Conservation (phyloP, 1,140 invertebrate species). For the Lordiphosa mommai region DNA sequence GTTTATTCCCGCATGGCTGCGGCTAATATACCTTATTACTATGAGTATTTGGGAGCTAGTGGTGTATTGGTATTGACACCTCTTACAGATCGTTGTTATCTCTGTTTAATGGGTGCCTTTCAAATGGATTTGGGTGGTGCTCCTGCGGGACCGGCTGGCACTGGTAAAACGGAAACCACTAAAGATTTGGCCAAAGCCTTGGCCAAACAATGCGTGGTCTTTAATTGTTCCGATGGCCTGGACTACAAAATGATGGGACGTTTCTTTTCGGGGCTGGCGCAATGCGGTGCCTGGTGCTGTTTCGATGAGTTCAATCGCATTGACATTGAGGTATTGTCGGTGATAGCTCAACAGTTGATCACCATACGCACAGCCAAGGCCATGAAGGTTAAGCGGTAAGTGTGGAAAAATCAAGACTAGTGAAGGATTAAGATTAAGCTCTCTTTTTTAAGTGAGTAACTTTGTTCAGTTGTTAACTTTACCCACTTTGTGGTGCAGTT, state of each 20-base stretch:
- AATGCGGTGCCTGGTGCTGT: slow-evolving; percentile 94
- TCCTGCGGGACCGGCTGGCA: slow-evolving; percentile 91
- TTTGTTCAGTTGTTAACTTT: slow-evolving; percentile 24
- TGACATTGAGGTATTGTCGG: slow-evolving; percentile 93
- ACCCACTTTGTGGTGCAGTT: too few relatives aligned
- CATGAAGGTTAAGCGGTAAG: slow-evolving; percentile 83
- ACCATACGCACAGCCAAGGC: slow-evolving; percentile 89
- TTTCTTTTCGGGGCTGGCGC: slow-evolving; percentile 92
- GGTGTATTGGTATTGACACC: slow-evolving; percentile 90
- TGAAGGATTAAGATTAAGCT: too few relatives aligned
- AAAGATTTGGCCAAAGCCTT: slow-evolving; percentile 94
- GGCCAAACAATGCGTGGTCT: slow-evolving; percentile 94
- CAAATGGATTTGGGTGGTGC: slow-evolving; percentile 92
- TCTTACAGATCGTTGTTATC: slow-evolving; percentile 90
- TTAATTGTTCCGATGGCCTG: slow-evolving; percentile 92
- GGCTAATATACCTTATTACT: slow-evolving; percentile 90
- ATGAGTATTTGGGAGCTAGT: slow-evolving; percentile 94
- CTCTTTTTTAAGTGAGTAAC: too few relatives aligned
- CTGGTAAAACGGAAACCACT: slow-evolving; percentile 96
- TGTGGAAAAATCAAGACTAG: slow-evolving; percentile 23
- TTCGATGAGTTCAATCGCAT: slow-evolving; percentile 96
- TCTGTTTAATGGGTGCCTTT: slow-evolving; percentile 92
- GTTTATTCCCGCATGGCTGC: slow-evolving; percentile 89
- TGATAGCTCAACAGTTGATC: slow-evolving; percentile 91
- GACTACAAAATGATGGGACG: slow-evolving; percentile 93